Conservation (phyloP, 2,888 invertebrate species). For the Polia nebulosa region DNA sequence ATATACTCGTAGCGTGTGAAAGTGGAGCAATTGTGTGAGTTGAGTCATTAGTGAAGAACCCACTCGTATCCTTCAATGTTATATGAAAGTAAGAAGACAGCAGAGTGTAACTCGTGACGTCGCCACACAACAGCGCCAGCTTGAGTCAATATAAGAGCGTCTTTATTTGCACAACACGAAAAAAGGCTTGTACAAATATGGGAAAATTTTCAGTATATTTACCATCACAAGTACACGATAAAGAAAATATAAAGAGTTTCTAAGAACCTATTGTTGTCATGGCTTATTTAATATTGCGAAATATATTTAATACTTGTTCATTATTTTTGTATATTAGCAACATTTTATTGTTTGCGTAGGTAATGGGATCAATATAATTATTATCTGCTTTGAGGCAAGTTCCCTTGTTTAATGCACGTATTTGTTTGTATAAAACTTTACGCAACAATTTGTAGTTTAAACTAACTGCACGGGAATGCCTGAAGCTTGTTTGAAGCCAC, state of each 20-base stretch:
- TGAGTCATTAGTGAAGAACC: constrained; percentile 49
- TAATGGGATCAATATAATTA: constrained; percentile 13
- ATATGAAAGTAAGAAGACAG: constrained; percentile 60
- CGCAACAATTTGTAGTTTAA: constrained; percentile 2
- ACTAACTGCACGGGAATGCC: not conserved
- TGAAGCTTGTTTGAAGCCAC: not conserved
- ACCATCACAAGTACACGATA: constrained; percentile 64
- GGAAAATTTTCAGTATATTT: constrained; percentile 74
- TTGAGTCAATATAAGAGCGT: constrained; percentile 77
- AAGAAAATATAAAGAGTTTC: constrained; percentile 48
- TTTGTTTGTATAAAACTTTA: not conserved
- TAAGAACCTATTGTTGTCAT: constrained; percentile 40
- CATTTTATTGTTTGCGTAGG: not conserved
- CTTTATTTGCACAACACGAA: constrained; percentile 79
- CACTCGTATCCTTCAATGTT: constrained; percentile 47
- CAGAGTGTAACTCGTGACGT: constrained; percentile 67
- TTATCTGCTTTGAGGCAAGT: not conserved
- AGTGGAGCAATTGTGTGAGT: constrained; percentile 43
- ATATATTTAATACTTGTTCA: constrained; percentile 4
- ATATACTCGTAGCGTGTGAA: constrained; percentile 38
- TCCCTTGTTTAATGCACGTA: not conserved
- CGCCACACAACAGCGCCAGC: constrained; percentile 77
- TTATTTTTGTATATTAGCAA: not conserved
- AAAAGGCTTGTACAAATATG: constrained; percentile 76
- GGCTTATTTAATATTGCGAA: constrained; percentile 21